A percentile compares a stretch with the other conserved stretches of the same genome.
These are phyloP conservation scores for Agelastica alni DNA, from an alignment of 2,888 invertebrate species.

Conservation along the genomic window DNA sequence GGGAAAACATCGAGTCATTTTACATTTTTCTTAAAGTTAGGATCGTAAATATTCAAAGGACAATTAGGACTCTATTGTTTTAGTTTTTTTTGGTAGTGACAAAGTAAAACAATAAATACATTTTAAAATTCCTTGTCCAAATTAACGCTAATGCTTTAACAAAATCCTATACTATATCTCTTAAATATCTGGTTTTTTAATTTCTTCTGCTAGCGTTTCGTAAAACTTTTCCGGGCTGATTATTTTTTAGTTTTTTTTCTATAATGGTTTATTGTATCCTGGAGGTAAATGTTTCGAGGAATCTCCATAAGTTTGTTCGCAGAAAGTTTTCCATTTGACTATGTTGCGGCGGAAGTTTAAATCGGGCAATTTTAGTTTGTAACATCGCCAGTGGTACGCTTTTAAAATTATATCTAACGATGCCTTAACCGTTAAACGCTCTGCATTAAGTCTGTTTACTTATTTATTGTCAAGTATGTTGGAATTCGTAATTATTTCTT, in stretches of 20 bases:
- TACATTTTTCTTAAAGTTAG: too few species aligned
- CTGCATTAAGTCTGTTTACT: too few species aligned
- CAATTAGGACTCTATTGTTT: too few species aligned
- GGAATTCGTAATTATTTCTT: too few species aligned
- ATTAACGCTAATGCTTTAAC: slow-evolving; percentile 3
- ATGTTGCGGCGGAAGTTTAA: slow-evolving; percentile 17
- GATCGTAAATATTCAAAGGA: too few species aligned
- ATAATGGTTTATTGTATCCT: slow-evolving; percentile 24
- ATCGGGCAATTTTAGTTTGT: slow-evolving; percentile 15
- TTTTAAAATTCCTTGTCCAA: background rate
- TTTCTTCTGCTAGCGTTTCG: slow-evolving; percentile 14
- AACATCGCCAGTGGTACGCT: slow-evolving; percentile 1
- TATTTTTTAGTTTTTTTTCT: slow-evolving; percentile 21
- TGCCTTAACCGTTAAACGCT: too few species aligned
- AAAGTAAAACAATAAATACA: too few species aligned
- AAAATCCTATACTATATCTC: slow-evolving; percentile 11
- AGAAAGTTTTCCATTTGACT: slow-evolving; percentile 20
- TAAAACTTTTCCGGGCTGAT: slow-evolving; percentile 18
- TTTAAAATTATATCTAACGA: background rate
- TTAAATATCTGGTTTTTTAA: slow-evolving; percentile 13
- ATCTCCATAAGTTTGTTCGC: slow-evolving; percentile 22
- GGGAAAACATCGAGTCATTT: too few species aligned
- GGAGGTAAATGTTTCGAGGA: slow-evolving; percentile 19
- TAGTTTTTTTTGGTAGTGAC: too few species aligned
- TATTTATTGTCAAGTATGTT: too few species aligned